A percentile compares a stretch with the other conserved stretches of the same genome.
Conservation (phyloP, 2,888 invertebrate genomes). For the Drosophila quinaria region DNA sequence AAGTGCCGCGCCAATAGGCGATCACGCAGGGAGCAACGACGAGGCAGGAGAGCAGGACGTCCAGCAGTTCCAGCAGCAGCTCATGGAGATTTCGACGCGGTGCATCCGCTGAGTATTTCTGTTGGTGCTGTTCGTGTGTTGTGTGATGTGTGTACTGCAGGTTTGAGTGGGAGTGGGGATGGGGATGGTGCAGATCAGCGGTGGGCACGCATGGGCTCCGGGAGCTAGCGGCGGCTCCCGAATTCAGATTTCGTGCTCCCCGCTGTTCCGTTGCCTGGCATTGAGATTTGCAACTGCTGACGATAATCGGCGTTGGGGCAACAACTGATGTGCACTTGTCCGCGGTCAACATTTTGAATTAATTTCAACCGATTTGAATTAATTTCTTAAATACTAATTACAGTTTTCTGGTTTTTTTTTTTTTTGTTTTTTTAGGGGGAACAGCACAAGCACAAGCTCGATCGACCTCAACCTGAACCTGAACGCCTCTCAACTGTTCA, state of each 20-base stretch:
- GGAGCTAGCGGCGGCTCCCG: too few species aligned
- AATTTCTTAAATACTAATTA: constrained; percentile 35
- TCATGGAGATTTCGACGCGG: constrained; percentile 73
- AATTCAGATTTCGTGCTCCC: too few species aligned
- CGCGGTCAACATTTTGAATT: constrained; percentile 54
- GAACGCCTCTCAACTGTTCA: constrained; percentile 55
- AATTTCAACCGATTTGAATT: constrained; percentile 9
- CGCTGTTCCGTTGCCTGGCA: constrained; percentile 43
- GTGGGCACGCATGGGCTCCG: too few species aligned
- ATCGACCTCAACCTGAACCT: constrained; percentile 31
- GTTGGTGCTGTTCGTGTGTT: constrained; percentile 41
- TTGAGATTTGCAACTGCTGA: constrained; percentile 56
- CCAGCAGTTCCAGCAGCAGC: constrained; percentile 89
- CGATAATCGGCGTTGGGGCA: constrained; percentile 57
- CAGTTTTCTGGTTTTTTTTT: background rate
- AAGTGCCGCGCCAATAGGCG: constrained; percentile 94
- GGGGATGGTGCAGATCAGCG: constrained; percentile 36
- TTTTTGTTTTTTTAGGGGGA: background rate
- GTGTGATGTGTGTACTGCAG: constrained; percentile 43
- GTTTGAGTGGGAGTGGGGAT: constrained; percentile 24
- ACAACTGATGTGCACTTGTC: constrained; percentile 57
- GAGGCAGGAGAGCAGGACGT: constrained; percentile 90
- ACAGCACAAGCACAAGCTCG: background rate
- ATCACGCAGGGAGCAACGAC: constrained; percentile 93
- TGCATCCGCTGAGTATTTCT: constrained; percentile 60